Base-by-base conservation (phyloP, 2,797 vertebrate species). In the Potorous gilbertii region DNA sequence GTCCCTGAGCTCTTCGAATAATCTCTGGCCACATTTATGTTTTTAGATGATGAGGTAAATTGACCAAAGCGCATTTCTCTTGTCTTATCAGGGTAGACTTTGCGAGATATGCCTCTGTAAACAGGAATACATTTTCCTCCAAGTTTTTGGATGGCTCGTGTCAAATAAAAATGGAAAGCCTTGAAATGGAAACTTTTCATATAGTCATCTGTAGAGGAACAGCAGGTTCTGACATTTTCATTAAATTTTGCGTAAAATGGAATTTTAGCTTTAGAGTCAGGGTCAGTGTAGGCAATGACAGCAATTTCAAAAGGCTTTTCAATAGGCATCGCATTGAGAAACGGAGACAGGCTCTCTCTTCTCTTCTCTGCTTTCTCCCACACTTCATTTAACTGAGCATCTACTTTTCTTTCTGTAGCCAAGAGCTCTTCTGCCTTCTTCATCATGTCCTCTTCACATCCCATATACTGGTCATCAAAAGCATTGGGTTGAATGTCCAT, bases 81-180 rank as follows among this genome's bases (percentile, higher is more conserved):
- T 12, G 1, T 21, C 18, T 31, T 40, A 4, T 13, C 54, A 4
- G 96, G 59, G 90, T 29, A 0, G 93, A 90, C 93, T 34, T 8
- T 95, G 13, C 0, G 52, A 0, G 0, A 0, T 89, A 13, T 52
- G 5, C 95, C 90, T 93, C 90, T 89, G 10, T 92, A 94, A 94
- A 96, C 94, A 0, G 0, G 14, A 1, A 57, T 10, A 92, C 94
- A 97, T 0, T 40, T 9, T 16, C n/a, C 6, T 46, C 0, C 29
- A 56, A 97, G 94, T 97, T 95, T 92, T 24, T 97, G 94, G 92
- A 95, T 94, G 50, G 90, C 93, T 95, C 95, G 94, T 96, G 94
- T 98, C 89, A 97, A 55, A 92, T 96, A 94, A 93, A 96, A 97
- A 95, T 91, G 94, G 54, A 97, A 97, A 56, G 90, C 92, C 90